Conservation (phyloP, 2,888 invertebrate species). For the Lasiommata megera region DNA sequence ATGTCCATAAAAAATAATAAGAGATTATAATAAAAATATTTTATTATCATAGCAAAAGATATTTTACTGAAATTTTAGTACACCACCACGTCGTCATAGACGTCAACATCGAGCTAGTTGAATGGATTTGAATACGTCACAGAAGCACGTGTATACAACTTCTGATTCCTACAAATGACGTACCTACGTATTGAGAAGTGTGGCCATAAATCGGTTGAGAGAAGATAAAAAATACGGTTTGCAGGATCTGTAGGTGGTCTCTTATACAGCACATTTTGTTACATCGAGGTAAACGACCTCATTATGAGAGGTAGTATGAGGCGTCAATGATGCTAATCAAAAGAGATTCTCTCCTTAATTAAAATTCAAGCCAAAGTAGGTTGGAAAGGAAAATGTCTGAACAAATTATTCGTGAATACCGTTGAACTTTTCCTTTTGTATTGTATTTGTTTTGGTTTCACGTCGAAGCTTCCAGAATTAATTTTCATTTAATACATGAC, state of each 20-base stretch:
- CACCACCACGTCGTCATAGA: too few relatives aligned
- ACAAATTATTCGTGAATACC: not conserved
- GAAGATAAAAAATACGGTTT: too few relatives aligned
- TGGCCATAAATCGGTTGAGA: too few relatives aligned
- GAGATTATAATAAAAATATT: too few relatives aligned
- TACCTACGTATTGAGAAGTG: too few relatives aligned
- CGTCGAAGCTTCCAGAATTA: not conserved
- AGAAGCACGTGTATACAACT: too few relatives aligned
- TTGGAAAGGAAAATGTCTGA: not conserved
- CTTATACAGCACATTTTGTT: not conserved
- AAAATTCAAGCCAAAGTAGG: constrained; percentile 1
- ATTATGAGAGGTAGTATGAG: not conserved
- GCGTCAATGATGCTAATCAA: constrained; percentile 3
- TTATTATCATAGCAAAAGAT: too few relatives aligned
- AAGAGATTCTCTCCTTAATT: not conserved
- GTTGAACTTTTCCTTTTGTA: not conserved
- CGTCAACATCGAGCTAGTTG: too few relatives aligned
- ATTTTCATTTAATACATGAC: not conserved
- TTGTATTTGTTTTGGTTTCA: not conserved
- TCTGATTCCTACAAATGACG: too few relatives aligned
- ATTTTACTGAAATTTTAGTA: too few relatives aligned
- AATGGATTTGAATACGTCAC: too few relatives aligned
- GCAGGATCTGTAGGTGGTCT: not conserved
- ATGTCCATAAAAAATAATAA: too few relatives aligned
- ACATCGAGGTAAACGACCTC: constrained; percentile 3